phyloP scores from a whole-genome alignment of 2,888 invertebrate genomes.

The Parnassius apollo region DNA sequence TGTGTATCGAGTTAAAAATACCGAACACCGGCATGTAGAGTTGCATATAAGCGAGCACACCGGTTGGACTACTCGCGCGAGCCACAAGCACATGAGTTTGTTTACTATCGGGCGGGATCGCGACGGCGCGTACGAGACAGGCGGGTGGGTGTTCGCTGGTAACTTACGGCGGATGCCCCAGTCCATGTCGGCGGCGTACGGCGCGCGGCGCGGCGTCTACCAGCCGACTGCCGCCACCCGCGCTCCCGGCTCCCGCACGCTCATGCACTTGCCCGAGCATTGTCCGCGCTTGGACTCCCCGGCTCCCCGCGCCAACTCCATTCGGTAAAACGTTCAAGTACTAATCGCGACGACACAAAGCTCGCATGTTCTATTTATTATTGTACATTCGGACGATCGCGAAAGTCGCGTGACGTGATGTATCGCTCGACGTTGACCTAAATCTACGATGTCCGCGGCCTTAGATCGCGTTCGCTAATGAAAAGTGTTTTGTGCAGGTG shows the following conservation, averaged over 20 bases:
- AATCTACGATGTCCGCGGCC: conserved; percentile 4
- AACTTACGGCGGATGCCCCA: conserved; percentile 81
- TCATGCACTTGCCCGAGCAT: conserved; percentile 53
- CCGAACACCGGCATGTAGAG: conserved; percentile 64
- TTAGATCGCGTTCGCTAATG: conserved; percentile 1
- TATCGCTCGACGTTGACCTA: conserved; percentile 12
- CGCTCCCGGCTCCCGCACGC: conserved; percentile 60
- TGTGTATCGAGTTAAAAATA: conserved; percentile 79
- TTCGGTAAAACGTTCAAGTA: background rate
- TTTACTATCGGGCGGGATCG: conserved; percentile 73
- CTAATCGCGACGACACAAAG: conserved; percentile 30
- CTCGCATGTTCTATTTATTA: conserved; percentile 23
- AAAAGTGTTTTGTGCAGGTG: conserved; percentile 5
- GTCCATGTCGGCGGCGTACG: conserved; percentile 67
- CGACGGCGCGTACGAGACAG: conserved; percentile 40
- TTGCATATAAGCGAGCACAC: conserved; percentile 73
- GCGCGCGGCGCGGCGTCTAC: conserved; percentile 72
- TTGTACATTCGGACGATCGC: conserved; percentile 14
- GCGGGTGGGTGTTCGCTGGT: conserved; percentile 18
- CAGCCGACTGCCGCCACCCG: conserved; percentile 72
- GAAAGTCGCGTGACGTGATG: conserved; percentile 5
- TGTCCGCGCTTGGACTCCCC: conserved; percentile 43
- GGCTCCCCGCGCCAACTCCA: conserved; percentile 34
- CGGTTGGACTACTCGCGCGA: conserved; percentile 69
- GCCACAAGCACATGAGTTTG: conserved; percentile 71